These are phyloP conservation scores for Dendrolimus pini DNA, from an alignment of 2,888 invertebrate species.

Conservation along the genomic window DNA sequence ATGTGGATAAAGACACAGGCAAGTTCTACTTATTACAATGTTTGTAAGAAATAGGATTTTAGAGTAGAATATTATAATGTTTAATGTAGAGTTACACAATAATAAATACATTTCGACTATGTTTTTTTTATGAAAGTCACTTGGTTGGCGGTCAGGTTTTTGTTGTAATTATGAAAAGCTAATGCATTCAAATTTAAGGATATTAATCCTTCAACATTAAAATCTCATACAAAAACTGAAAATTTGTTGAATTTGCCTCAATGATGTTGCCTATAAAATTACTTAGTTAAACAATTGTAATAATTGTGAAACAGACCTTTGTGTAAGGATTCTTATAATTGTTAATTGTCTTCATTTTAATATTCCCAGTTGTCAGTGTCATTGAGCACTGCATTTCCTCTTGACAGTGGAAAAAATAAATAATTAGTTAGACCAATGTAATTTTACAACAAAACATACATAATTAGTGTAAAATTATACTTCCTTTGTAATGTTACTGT, in stretches of 20 bases:
- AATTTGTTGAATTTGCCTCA: slow-evolving; percentile 4
- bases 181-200: neutral
- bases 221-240: neutral
- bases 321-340: slow-evolving; percentile 64
- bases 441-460: slow-evolving; percentile 3
- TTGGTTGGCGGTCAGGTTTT: neutral
- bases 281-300: slow-evolving; percentile 21
- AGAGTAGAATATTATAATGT: neutral
- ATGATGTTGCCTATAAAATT: slow-evolving; percentile 46
- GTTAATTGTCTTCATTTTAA: slow-evolving; percentile 68
- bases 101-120: neutral
- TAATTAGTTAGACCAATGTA: slow-evolving; percentile 20
- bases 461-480: neutral
- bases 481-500: slow-evolving; percentile 10
- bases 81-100: neutral
- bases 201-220: neutral
- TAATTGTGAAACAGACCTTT: slow-evolving; percentile 55
- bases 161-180: neutral
- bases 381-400: slow-evolving; percentile 72
- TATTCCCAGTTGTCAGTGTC: slow-evolving; percentile 60
- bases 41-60: no score
- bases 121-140: neutral
- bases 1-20: no score
- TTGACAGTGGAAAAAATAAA: slow-evolving; percentile 55
- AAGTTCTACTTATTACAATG: no score